Evolutionary conservation across 2,797 vertebrate species (phyloP).

Genomic region (Cheirogaleus major): DNA sequence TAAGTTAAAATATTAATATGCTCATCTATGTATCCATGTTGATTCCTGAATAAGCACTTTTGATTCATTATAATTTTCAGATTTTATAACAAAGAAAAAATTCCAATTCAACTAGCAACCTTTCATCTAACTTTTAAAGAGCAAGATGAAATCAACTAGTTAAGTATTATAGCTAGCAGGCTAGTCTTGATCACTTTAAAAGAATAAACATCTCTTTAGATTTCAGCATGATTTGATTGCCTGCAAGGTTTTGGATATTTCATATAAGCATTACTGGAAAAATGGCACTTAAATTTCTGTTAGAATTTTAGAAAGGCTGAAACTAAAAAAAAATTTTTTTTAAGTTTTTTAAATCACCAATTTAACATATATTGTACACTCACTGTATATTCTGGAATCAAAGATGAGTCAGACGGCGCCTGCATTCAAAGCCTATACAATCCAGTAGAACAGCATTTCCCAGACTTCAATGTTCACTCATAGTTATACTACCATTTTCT

Average conservation of each 20-base stretch:
- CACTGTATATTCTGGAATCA: not conserved
- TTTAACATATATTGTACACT: not conserved
- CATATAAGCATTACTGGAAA: not conserved
- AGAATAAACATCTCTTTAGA: conserved; percentile 27
- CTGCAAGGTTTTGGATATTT: conserved; percentile 5
- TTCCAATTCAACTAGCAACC: not conserved
- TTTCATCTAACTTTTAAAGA: conserved; percentile 50
- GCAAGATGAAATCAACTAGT: conserved; percentile 21
- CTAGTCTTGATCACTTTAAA: conserved; percentile 44
- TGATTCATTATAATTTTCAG: not conserved
- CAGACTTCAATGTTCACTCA: not conserved
- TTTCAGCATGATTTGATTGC: conserved; percentile 22
- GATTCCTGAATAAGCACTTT: conserved; percentile 15
- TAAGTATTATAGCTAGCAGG: conserved; percentile 29
- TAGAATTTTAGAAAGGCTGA: conserved; percentile 20
- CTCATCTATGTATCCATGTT: not conserved
- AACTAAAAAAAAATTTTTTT: not conserved
- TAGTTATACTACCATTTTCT: not conserved
- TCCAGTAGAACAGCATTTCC: not conserved
- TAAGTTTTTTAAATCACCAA: not conserved
- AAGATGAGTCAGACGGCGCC: not conserved
- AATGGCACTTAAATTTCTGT: not conserved
- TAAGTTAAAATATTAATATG: not conserved
- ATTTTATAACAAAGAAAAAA: conserved; percentile 22
- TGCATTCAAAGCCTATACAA: not conserved